Evolutionary conservation across 1,140 invertebrate species (phyloP).

Genomic region (Hyles vespertilio): DNA sequence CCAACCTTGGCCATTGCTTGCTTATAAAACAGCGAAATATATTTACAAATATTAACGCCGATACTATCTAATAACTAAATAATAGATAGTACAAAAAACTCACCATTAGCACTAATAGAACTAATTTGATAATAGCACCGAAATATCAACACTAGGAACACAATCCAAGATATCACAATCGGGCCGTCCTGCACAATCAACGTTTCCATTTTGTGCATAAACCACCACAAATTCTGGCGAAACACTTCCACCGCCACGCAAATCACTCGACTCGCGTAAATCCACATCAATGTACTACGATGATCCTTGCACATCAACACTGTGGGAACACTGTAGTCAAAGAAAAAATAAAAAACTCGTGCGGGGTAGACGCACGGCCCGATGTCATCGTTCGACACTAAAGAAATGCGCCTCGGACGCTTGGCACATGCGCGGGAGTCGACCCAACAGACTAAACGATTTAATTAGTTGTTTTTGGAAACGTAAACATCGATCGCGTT

Average conservation of each 20-base stretch:
- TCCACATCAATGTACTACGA: no score
- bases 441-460: constrained; percentile 44
- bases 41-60: no score
- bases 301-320: background rate
- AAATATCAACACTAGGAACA: constrained; percentile 61
- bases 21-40: no score
- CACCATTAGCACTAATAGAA: constrained; percentile 25
- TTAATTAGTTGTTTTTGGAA: constrained; percentile 27
- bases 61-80: background rate
- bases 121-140: constrained; percentile 63
- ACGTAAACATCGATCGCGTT: constrained; percentile 4
- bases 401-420: constrained; percentile 58
- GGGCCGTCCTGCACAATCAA: constrained; percentile 56
- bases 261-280: constrained; percentile 4
- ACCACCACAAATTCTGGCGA: constrained; percentile 3
- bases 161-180: constrained; percentile 63
- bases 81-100: constrained; percentile 13
- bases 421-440: constrained; percentile 57
- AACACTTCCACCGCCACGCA: constrained; percentile 1
- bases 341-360: constrained; percentile 26
- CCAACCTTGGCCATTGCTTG: no score
- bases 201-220: constrained; percentile 41
- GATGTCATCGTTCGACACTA: constrained; percentile 64
- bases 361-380: constrained; percentile 54
- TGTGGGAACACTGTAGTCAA: constrained; percentile 9